Conservation (phyloP, 2,888 invertebrate genomes). For the Tryphoninae sp. region DNA sequence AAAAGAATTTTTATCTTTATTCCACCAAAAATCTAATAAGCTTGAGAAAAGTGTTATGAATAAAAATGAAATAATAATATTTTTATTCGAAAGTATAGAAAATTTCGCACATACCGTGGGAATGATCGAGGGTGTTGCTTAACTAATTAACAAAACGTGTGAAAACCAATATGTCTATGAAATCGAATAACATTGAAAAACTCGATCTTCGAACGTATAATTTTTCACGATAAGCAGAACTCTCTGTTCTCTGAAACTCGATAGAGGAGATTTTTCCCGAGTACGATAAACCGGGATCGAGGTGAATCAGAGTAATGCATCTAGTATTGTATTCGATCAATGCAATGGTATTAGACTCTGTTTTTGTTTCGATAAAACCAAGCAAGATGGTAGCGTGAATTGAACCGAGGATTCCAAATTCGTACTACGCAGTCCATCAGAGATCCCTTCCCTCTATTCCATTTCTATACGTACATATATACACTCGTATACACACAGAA, state of each 20-base stretch:
- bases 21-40: no score
- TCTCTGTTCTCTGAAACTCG: no score
- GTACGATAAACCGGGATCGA: not conserved
- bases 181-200: no score
- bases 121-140: no score
- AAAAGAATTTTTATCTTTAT: not conserved
- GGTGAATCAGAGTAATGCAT: not conserved
- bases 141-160: no score
- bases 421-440: constrained; percentile 37
- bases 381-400: constrained; percentile 28
- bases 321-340: not conserved
- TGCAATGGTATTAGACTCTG: not conserved
- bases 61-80: no score
- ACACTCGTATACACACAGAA: not conserved
- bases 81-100: no score
- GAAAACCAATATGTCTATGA: no score
- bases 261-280: not conserved
- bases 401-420: constrained; percentile 46
- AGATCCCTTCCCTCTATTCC: constrained; percentile 17
- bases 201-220: no score
- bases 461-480: not conserved
- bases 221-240: no score
- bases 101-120: no score
- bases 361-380: constrained; percentile 23
- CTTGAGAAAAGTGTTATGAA: no score